Evolutionary conservation across 2,113 vertebrate genomes (phyloP).

Genomic region (Chionomys nivalis): DNA sequence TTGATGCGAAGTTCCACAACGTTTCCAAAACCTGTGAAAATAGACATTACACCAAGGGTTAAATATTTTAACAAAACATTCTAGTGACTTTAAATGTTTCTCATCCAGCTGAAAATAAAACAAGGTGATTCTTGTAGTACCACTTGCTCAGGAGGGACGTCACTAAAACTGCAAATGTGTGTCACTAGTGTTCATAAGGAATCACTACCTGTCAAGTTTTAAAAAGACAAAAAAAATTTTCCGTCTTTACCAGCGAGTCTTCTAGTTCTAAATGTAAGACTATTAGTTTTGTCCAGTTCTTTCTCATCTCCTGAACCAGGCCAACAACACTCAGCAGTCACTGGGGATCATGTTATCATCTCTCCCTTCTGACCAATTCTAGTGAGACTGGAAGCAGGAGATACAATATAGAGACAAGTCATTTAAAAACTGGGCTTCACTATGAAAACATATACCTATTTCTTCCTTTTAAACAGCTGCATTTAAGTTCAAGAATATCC

Average conservation of each 20-base stretch:
- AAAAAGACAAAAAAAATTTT: neutral
- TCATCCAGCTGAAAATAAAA: slow-evolving; percentile 29
- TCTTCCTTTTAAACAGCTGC: neutral
- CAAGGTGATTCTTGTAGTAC: neutral
- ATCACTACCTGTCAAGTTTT: neutral
- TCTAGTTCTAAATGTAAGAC: slow-evolving; percentile 14
- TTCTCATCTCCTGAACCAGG: neutral
- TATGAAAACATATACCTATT: neutral
- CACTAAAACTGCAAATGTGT: neutral
- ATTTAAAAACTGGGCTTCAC: neutral
- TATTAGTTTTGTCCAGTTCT: neutral
- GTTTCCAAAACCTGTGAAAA: slow-evolving; percentile 92
- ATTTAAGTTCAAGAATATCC: neutral
- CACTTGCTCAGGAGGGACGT: neutral
- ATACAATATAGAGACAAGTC: neutral
- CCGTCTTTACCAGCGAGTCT: neutral
- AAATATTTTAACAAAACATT: slow-evolving; percentile 63
- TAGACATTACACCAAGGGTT: slow-evolving; percentile 68
- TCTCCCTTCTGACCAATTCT: slow-evolving; percentile 20
- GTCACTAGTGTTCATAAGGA: neutral
- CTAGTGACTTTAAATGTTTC: slow-evolving; percentile 11
- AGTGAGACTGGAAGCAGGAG: neutral
- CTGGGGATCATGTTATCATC: neutral
- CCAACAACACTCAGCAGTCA: neutral
- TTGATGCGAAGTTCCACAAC: slow-evolving; percentile 99